Conservation (phyloP, 2,797 vertebrate species). For the Parauchenoglanis punctatus region DNA sequence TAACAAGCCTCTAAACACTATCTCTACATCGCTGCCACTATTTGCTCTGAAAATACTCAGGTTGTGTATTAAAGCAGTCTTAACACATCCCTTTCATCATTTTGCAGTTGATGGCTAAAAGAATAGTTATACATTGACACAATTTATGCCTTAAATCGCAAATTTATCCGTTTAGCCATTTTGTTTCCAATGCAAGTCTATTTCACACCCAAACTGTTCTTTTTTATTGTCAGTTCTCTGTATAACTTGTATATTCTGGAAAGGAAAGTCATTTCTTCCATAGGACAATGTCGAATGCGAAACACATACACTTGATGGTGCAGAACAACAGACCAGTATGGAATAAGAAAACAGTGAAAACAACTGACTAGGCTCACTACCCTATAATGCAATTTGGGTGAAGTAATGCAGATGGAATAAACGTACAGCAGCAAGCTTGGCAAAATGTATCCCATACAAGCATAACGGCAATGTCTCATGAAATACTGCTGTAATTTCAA, state of each 20-base stretch:
- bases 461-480: neutral
- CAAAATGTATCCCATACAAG: neutral
- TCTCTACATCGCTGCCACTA: neutral
- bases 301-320: neutral
- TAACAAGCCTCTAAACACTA: neutral
- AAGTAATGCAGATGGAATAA: neutral
- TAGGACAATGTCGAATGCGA: neutral
- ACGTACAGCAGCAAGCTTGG: neutral
- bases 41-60: neutral
- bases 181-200: no score
- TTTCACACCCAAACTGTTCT: neutral
- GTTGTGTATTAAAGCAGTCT: constrained; percentile 1
- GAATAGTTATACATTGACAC: neutral
- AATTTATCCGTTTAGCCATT: neutral
- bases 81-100: neutral
- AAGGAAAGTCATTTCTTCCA: neutral
- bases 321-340: neutral
- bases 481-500: neutral
- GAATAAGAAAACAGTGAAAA: neutral
- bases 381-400: neutral
- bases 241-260: no score
- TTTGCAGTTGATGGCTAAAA: neutral
- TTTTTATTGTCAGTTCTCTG: neutral
- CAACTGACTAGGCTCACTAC: neutral
- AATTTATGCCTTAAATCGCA: neutral